Conservation (phyloP, 2,113 vertebrate species). For the Clupea harengus region DNA sequence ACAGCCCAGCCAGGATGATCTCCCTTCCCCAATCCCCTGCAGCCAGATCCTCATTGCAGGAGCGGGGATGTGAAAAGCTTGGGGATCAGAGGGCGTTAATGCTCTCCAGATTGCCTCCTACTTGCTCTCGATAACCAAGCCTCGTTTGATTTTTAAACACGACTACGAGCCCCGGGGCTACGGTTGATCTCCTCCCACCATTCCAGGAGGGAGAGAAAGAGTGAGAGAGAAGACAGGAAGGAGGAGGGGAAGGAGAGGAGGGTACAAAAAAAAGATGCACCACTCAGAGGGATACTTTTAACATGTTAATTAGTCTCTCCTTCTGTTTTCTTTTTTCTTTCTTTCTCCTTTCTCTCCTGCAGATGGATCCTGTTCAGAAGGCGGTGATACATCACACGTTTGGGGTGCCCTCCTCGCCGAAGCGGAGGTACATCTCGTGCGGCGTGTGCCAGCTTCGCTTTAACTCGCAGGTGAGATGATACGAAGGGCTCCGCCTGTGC, state of each 20-base stretch:
- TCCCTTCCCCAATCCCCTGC: no score
- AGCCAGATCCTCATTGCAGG: not conserved
- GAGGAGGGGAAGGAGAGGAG: constrained; percentile 29
- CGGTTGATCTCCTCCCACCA: constrained; percentile 25
- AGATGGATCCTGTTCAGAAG: constrained; percentile 98
- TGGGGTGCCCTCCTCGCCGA: constrained; percentile 81
- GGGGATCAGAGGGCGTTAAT: constrained; percentile 22
- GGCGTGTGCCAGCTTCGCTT: constrained; percentile 95
- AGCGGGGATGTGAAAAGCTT: not conserved
- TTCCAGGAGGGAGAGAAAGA: not conserved
- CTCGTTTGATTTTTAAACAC: constrained; percentile 18
- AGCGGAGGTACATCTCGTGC: constrained; percentile 93
- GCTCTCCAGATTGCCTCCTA: constrained; percentile 25
- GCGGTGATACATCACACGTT: constrained; percentile 96
- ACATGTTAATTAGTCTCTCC: constrained; percentile 67
- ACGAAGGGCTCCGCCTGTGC: not conserved
- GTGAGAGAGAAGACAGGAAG: not conserved
- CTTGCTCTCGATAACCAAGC: not conserved
- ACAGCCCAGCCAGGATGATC: not conserved
- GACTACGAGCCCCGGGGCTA: not conserved
- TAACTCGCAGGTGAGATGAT: constrained; percentile 90
- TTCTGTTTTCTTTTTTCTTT: not conserved
- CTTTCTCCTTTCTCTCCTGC: constrained; percentile 49
- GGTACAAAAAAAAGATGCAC: not conserved
- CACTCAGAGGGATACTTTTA: not conserved